These are phyloP conservation scores for Caenorhabditis panamensis DNA, from an alignment of 2,888 invertebrate genomes.

Conservation along the genomic window DNA sequence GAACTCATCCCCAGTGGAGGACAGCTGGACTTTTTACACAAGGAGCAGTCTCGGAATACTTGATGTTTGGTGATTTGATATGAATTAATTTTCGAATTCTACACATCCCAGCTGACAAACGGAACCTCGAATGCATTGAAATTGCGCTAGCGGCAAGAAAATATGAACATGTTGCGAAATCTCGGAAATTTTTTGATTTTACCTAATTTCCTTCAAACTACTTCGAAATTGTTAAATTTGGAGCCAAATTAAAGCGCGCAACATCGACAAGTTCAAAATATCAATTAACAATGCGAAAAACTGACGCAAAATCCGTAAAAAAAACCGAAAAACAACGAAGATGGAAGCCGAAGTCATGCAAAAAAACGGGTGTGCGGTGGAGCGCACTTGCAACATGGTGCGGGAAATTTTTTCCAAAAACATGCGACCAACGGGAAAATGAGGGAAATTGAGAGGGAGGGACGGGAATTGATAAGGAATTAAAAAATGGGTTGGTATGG, in stretches of 20 bases:
- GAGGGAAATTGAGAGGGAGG: neutral
- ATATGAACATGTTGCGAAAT: constrained; percentile 2
- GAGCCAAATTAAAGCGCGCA: neutral
- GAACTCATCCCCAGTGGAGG: neutral
- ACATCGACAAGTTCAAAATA: neutral
- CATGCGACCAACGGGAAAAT: neutral
- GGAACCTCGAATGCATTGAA: neutral
- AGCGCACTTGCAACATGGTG: constrained; percentile 30
- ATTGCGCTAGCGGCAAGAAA: neutral
- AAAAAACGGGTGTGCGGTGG: constrained; percentile 23
- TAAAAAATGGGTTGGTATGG: neutral
- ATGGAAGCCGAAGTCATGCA: constrained; percentile 1
- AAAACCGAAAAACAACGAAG: neutral
- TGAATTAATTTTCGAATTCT: neutral
- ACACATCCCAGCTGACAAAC: neutral
- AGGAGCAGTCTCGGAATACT: neutral
- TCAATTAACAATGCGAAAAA: constrained; percentile 4
- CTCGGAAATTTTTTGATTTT: neutral
- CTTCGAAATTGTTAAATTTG: neutral
- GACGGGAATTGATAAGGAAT: neutral
- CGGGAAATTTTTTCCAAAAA: neutral
- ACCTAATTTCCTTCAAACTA: neutral
- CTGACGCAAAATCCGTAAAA: constrained; percentile 6
- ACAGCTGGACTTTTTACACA: constrained; percentile 29
- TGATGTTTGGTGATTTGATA: constrained; percentile 13